Evolutionary conservation across 2,888 invertebrate genomes (phyloP), one percentile per base, ranked within the genome.

Genomic region (Zaprionus obscuricornis): DNA sequence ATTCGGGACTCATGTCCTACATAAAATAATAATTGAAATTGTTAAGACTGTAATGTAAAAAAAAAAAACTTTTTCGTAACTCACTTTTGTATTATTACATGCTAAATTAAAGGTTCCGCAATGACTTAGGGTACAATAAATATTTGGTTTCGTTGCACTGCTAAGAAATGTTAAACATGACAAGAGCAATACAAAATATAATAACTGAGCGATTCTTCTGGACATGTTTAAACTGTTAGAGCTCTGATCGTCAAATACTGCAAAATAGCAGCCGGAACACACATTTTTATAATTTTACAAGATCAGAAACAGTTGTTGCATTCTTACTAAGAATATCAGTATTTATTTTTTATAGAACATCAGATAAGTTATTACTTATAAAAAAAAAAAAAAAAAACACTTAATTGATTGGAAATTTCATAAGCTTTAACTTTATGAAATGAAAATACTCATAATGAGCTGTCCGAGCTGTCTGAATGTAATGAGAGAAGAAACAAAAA

Each of bases 391-490:
- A n/a, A n/a, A n/a, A n/a, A 24, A 63, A 51, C 40, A 51, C 67
- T 74, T 68, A 72, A 65, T 77, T 69, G 63, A 74, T 75, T 69
- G 60, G 46, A 71, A 69, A 65, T 52, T 63, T 59, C 58, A 60
- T 51, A 64, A 66, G 51, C 24, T 47, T 13, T 26, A 57, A 68
- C 45, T 62, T 67, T 52, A 50, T 51, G 37, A 56, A 57, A 33
- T 52, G 37, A 8, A 50, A 54, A 57, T 46, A 37, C 29, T 52
- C 56, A 51, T 65, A 59, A 65, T 55, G 55, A 73, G 57, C 70
- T 64, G 58, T 64, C 49, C 42, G 39, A 72, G 57, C 4, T 10
- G n/a, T 3, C 29, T n/a, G n/a, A 29, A n/a, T 8, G 5, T 14
- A 10, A 17, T 20, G 20, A 43, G 37, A 33, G 34, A 50, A 18